phyloP scores from a whole-genome alignment of 2,888 invertebrate genomes.

The Yponomeuta evonymella region DNA sequence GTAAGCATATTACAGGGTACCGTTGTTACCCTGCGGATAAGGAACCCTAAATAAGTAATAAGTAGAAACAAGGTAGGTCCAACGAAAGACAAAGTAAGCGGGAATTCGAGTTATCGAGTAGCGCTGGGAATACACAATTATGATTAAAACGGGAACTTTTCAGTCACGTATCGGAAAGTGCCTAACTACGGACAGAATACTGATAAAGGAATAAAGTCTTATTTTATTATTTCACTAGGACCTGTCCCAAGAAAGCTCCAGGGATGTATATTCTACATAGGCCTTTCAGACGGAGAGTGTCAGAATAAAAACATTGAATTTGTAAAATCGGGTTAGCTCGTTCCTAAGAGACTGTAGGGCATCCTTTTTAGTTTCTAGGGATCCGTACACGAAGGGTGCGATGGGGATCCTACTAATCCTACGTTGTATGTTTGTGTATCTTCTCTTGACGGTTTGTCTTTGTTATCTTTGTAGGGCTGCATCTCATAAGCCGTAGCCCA shows the following conservation, averaged over 20 bases:
- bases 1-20: no score
- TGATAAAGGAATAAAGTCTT: not conserved
- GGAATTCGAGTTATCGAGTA: not conserved
- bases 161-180: slow-evolving; percentile 6
- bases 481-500: no score
- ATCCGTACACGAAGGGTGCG: no score
- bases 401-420: no score
- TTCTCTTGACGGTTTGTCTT: no score
- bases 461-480: no score
- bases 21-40: no score
- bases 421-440: no score
- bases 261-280: not conserved
- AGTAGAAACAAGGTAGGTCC: not conserved
- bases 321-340: not conserved
- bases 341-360: not conserved
- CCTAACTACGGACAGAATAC: not conserved
- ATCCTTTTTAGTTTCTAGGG: no score
- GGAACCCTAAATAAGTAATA: not conserved
- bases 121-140: not conserved
- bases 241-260: not conserved
- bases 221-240: not conserved
- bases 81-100: not conserved
- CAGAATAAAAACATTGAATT: not conserved
- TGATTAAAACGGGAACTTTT: not conserved
- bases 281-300: not conserved